A percentile compares a stretch with the other conserved stretches of the same genome.
phyloP scores from a whole-genome alignment of 1,140 invertebrate genomes.

The Meloidogyne hapla region DNA sequence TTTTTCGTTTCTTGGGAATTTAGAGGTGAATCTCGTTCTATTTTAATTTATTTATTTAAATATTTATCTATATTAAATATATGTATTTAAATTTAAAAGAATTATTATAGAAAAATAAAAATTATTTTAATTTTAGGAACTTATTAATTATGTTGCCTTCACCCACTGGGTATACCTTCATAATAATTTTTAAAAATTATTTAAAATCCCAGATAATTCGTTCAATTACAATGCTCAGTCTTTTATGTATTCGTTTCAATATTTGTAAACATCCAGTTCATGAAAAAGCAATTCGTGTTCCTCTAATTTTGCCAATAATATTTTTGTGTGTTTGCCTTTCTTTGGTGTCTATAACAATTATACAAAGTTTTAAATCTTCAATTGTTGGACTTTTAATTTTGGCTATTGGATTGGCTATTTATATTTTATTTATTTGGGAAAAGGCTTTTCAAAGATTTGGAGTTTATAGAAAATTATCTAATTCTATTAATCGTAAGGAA shows the following conservation, averaged over 20 bases:
- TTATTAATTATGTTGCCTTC: constrained; percentile 47
- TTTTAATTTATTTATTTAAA: no score
- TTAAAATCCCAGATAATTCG: constrained; percentile 33
- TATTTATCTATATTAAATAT: no score
- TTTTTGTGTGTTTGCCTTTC: constrained; percentile 42
- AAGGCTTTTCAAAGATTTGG: constrained; percentile 24
- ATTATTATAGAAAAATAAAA: background rate
- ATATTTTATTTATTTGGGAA: constrained; percentile 35
- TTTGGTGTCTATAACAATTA: constrained; percentile 39
- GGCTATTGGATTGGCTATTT: constrained; percentile 26
- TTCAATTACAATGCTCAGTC: constrained; percentile 44
- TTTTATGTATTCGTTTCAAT: constrained; percentile 41
- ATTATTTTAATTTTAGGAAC: constrained; percentile 16
- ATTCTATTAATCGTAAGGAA: constrained; percentile 26
- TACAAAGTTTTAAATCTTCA: constrained; percentile 36
- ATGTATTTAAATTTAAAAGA: no score
- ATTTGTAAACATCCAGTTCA: constrained; percentile 39
- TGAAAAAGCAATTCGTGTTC: constrained; percentile 45
- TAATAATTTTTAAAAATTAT: background rate
- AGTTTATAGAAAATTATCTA: constrained; percentile 24
- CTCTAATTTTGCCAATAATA: constrained; percentile 47
- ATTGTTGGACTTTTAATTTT: constrained; percentile 31
- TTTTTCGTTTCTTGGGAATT: constrained; percentile 44
- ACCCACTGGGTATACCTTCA: constrained; percentile 36
- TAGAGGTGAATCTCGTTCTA: no score